Evolutionary conservation across 1,140 invertebrate genomes (phyloP).

Genomic region (Paraescarpia echinospica): DNA sequence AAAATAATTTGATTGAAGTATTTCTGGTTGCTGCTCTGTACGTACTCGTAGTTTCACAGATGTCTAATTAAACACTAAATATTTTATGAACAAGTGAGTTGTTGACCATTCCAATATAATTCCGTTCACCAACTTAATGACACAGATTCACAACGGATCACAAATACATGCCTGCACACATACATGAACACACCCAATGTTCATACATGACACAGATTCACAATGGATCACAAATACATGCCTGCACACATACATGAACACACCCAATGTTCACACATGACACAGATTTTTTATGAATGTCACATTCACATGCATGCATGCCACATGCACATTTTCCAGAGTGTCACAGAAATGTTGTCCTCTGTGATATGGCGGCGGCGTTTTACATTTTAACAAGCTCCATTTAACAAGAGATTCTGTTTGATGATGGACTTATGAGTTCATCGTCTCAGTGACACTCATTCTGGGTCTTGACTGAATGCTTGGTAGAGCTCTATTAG

Average conservation of each 20-base stretch:
- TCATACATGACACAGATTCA: not conserved
- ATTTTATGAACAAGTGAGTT: not conserved
- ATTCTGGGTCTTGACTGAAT: too few species aligned
- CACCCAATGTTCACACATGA: not conserved
- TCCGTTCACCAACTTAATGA: not conserved
- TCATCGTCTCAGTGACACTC: too few species aligned
- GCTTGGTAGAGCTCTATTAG: too few species aligned
- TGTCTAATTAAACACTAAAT: not conserved
- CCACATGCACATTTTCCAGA: too few species aligned
- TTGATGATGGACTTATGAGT: too few species aligned
- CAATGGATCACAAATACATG: not conserved
- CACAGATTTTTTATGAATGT: not conserved
- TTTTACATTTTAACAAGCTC: too few species aligned
- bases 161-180: not conserved
- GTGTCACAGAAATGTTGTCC: too few species aligned
- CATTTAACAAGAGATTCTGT: too few species aligned
- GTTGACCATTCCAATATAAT: not conserved
- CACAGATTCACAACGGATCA: not conserved
- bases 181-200: not conserved
- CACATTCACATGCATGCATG: not conserved
- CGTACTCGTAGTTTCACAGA: not conserved
- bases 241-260: not conserved
- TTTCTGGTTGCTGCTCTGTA: not conserved
- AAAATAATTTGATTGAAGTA: not conserved
- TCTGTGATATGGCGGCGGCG: too few species aligned